A percentile compares a stretch with the other conserved stretches of the same genome.
Conservation (phyloP, 2,113 vertebrate genomes). For the Alosa alosa region DNA sequence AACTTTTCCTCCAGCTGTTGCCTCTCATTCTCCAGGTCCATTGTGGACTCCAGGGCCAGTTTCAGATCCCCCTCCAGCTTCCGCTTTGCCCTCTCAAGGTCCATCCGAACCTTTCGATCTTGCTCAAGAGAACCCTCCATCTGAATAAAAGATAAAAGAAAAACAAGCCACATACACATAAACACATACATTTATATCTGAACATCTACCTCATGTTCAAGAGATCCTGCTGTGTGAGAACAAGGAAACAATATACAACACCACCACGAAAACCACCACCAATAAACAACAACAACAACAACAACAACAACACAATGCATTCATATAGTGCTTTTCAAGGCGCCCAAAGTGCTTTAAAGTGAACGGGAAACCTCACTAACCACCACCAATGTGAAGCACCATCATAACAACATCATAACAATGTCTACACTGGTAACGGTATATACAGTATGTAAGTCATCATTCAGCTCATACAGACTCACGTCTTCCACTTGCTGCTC, state of each 20-base stretch:
- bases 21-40: slow-evolving; percentile 40
- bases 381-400: too few species aligned
- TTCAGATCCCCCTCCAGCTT: slow-evolving; percentile 77
- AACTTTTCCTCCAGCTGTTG: slow-evolving; percentile 78
- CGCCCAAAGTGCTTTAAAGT: too few species aligned
- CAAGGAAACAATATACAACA: background rate
- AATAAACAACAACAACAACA: background rate
- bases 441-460: background rate
- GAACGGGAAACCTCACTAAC: too few species aligned
- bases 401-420: too few species aligned
- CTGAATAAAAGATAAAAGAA: slow-evolving; percentile 27
- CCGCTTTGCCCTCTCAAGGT: slow-evolving; percentile 78
- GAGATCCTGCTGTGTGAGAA: slow-evolving; percentile 65
- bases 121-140: slow-evolving; percentile 72
- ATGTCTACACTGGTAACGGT: too few species aligned
- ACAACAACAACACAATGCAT: background rate
- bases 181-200: background rate
- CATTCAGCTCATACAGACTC: slow-evolving; percentile 23
- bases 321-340: too few species aligned
- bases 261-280: too few species aligned
- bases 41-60: background rate
- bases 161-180: background rate
- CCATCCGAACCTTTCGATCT: slow-evolving; percentile 77
- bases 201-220: background rate
- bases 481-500: slow-evolving; percentile 69